Conservation (phyloP, 2,888 invertebrate species). For the Caenorhabditis macrosperma region DNA sequence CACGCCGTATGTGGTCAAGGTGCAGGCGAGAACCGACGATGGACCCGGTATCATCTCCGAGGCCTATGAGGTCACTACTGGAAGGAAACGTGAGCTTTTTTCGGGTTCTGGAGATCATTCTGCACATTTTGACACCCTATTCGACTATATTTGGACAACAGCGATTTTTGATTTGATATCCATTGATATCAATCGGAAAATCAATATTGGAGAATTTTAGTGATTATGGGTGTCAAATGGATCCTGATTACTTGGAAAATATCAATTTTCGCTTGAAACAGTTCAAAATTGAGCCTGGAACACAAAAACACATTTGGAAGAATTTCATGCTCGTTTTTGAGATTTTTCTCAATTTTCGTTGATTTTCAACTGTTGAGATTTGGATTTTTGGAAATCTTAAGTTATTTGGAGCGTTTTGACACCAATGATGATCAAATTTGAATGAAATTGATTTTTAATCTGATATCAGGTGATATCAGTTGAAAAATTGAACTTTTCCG, state of each 20-base stretch:
- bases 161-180: neutral
- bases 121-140: neutral
- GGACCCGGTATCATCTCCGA: conserved; percentile 80
- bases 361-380: no score
- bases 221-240: no score
- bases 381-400: neutral
- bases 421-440: neutral
- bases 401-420: neutral
- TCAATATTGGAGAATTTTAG: no score
- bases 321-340: no score
- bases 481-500: neutral
- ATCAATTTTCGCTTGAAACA: no score
- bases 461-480: no score
- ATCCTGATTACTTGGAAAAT: no score
- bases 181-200: no score
- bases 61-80: conserved; percentile 78
- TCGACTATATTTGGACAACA: neutral
- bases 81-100: conserved; percentile 74
- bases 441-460: neutral
- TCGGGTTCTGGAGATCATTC: neutral
- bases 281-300: no score
- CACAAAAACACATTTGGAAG: no score
- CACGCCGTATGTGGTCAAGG: conserved; percentile 76
- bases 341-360: no score
- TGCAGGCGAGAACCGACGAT: conserved; percentile 73